Evolutionary conservation across 1,140 invertebrate genomes (phyloP).

Genomic region (Aplysia californica): DNA sequence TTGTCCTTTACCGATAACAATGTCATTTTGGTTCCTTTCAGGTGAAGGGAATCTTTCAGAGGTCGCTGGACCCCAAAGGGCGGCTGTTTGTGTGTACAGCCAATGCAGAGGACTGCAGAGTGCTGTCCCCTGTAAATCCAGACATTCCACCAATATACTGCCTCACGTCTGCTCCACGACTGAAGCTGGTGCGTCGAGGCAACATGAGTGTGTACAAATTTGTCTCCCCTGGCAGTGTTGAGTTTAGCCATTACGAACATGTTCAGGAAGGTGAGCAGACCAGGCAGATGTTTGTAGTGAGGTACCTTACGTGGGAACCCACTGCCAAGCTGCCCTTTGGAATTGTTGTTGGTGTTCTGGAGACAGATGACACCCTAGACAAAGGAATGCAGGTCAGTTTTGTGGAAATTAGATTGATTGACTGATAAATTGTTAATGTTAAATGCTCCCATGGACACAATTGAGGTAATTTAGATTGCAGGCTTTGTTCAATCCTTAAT

Average conservation of each 20-base stretch:
- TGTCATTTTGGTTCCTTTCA: too few species aligned
- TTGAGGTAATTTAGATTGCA: too few species aligned
- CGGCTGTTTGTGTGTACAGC: conserved; percentile 56
- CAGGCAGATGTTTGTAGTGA: conserved; percentile 58
- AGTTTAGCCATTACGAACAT: conserved; percentile 48
- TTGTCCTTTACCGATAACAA: too few species aligned
- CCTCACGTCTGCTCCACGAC: conserved; percentile 32
- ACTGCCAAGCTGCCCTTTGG: conserved; percentile 50
- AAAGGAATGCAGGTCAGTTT: conserved; percentile 32
- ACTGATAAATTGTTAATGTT: background rate
- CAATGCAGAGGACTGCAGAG: conserved; percentile 45
- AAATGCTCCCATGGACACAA: background rate
- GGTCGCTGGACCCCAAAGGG: conserved; percentile 42
- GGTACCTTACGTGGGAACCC: conserved; percentile 56
- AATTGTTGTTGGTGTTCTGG: conserved; percentile 53
- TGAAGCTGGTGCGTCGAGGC: conserved; percentile 30
- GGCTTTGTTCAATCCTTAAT: too few species aligned
- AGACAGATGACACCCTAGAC: conserved; percentile 39
- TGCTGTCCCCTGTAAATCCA: conserved; percentile 59
- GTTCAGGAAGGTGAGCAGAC: conserved; percentile 36
- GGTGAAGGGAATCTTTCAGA: conserved; percentile 57
- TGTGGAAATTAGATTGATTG: background rate
- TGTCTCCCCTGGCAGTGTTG: conserved; percentile 39
- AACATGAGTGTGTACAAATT: conserved; percentile 54
- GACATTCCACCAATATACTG: conserved; percentile 50